Percentiles rank a stretch among this genome's conserved stretches.
These are phyloP conservation scores for Embiotoca jacksoni DNA, from an alignment of 2,113 vertebrate genomes.

Conservation along the genomic window DNA sequence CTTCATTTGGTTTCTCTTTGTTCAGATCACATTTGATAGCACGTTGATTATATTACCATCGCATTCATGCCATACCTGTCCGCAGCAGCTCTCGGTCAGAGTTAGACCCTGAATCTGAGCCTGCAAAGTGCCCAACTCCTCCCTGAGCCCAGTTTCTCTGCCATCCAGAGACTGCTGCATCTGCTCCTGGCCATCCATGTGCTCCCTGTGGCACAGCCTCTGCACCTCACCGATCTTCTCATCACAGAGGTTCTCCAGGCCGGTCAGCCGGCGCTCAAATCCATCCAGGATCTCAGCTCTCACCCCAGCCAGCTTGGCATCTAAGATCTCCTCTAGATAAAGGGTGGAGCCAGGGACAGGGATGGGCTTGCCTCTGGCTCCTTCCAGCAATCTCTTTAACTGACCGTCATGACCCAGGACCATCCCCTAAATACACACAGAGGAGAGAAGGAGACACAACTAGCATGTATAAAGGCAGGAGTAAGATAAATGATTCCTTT, in stretches of 20 bases:
- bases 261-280: constrained; percentile 90
- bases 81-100: constrained; percentile 90
- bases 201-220: constrained; percentile 90
- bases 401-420: constrained; percentile 94
- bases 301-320: constrained; percentile 86
- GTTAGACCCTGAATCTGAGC: constrained; percentile 93
- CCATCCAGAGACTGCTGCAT: constrained; percentile 93
- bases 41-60: neutral
- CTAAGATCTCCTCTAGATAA: constrained; percentile 88
- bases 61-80: constrained; percentile 74
- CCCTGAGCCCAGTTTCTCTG: constrained; percentile 90
- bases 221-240: constrained; percentile 88
- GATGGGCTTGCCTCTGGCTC: constrained; percentile 80
- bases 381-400: constrained; percentile 90
- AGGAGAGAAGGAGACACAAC: neutral
- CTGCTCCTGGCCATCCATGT: constrained; percentile 88
- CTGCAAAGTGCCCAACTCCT: constrained; percentile 91
- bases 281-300: constrained; percentile 90
- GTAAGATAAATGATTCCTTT: neutral
- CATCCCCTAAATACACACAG: constrained; percentile 80
- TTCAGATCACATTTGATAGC: neutral
- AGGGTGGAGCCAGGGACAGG: constrained; percentile 82
- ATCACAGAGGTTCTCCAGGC: constrained; percentile 89
- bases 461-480: neutral
- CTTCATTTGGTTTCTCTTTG: no score